phyloP scores from a whole-genome alignment of 1,140 invertebrate genomes.

The Calycopis cecrops region DNA sequence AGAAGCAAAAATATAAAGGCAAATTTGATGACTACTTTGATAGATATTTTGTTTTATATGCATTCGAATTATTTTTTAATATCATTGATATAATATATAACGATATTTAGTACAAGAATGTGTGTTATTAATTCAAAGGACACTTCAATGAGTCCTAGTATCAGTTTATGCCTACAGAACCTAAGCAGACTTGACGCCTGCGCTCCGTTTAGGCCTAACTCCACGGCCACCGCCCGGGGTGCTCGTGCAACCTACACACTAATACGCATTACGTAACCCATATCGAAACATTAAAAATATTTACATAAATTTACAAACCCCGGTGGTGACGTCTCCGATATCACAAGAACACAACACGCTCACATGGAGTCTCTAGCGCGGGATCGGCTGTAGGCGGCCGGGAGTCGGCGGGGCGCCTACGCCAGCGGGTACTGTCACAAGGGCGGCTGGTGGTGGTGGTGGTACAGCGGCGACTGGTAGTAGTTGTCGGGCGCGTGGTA shows the following conservation, averaged over 20 bases:
- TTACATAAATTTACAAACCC: conserved; percentile 48
- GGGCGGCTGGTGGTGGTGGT: conserved; percentile 80
- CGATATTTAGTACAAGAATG: conserved; percentile 50
- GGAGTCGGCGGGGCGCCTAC: conserved; percentile 52
- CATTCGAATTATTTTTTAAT: too few relatives aligned
- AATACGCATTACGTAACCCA: conserved; percentile 48
- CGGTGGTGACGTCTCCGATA: conserved; percentile 38
- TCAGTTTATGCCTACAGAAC: conserved; percentile 20
- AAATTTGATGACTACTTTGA: too few relatives aligned
- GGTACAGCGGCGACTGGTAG: conserved; percentile 87
- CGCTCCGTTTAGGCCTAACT: conserved; percentile 48
- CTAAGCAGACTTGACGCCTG: too few relatives aligned
- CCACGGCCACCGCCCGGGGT: conserved; percentile 41
- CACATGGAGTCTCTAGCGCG: conserved; percentile 51
- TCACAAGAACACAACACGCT: conserved; percentile 69
- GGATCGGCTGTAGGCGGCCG: conserved; percentile 22
- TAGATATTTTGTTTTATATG: too few relatives aligned
- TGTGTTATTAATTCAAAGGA: conserved; percentile 35
- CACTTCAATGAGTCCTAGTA: conserved; percentile 50
- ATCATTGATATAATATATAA: conserved; percentile 11
- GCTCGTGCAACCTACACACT: conserved; percentile 48
- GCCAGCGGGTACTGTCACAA: conserved; percentile 72
- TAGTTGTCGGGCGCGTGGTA: conserved; percentile 84
- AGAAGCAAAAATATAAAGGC: too few relatives aligned
- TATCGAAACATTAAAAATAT: conserved; percentile 51